phyloP scores from a whole-genome alignment of 1,140 invertebrate species.

The Drosophila persimilis region DNA sequence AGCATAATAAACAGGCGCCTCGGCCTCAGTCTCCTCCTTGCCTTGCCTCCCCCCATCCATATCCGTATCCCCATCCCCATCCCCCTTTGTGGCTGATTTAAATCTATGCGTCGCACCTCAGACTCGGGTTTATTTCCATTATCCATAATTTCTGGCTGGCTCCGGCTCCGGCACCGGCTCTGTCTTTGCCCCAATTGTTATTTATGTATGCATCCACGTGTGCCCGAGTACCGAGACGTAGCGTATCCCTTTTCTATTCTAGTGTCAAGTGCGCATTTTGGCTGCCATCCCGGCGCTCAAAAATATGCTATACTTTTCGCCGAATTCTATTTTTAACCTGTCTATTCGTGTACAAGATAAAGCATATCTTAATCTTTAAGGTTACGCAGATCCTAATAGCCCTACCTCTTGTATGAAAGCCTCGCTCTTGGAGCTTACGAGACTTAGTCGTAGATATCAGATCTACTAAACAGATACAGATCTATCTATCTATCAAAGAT shows the following conservation, averaged over 20 bases:
- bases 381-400: not conserved
- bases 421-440: too few species aligned
- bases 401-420: too few species aligned
- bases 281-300: slow-evolving; percentile 14
- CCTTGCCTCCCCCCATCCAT: not conserved
- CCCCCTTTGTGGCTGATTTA: slow-evolving; percentile 34
- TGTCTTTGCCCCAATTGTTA: slow-evolving; percentile 58
- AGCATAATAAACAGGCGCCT: slow-evolving; percentile 66
- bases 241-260: not conserved
- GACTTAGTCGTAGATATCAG: too few species aligned
- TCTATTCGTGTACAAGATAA: too few species aligned
- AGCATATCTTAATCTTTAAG: too few species aligned
- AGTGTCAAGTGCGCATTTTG: slow-evolving; percentile 57
- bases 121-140: slow-evolving; percentile 59
- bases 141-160: slow-evolving; percentile 10
- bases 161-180: not conserved
- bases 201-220: slow-evolving; percentile 72
- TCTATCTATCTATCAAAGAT: too few species aligned
- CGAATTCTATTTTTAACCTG: slow-evolving; percentile 38
- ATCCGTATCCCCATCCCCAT: too few species aligned
- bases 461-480: too few species aligned
- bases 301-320: slow-evolving; percentile 43
- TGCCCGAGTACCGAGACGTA: not conserved
- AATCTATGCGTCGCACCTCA: slow-evolving; percentile 42
- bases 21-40: not conserved